Evolutionary conservation across 2,888 invertebrate species (phyloP).

Genomic region (Himalopsyche tibetana): DNA sequence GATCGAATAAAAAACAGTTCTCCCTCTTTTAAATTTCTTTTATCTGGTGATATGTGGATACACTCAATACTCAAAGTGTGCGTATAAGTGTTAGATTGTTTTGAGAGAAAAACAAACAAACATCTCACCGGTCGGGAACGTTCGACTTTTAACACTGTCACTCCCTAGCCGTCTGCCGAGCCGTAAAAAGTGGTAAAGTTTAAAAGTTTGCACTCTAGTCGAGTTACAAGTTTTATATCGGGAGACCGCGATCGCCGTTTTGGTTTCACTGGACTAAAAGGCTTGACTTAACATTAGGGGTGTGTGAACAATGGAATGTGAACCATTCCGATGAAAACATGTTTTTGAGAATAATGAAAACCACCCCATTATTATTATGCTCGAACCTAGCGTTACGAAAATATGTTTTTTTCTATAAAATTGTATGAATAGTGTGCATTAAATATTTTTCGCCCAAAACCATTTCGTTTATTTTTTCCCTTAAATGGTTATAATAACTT

Average conservation of each 20-base stretch:
- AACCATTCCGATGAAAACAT: constrained; percentile 22
- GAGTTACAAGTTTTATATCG: constrained; percentile 38
- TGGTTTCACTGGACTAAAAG: constrained; percentile 38
- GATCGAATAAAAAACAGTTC: constrained; percentile 17
- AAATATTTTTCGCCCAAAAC: too few relatives aligned
- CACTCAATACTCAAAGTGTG: constrained; percentile 42
- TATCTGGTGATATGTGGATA: constrained; percentile 42
- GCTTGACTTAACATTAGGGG: constrained; percentile 7
- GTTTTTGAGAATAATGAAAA: constrained; percentile 24
- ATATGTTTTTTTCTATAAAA: neutral
- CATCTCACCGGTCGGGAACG: constrained; percentile 35
- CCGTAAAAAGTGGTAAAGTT: constrained; percentile 36
- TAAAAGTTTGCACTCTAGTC: constrained; percentile 42
- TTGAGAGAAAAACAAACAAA: constrained; percentile 43
- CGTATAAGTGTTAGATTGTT: constrained; percentile 38
- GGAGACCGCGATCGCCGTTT: constrained; percentile 32
- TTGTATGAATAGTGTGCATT: too few relatives aligned
- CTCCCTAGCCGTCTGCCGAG: constrained; percentile 24
- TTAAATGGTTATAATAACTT: too few relatives aligned
- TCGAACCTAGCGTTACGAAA: neutral
- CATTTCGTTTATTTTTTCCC: too few relatives aligned
- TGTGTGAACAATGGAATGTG: constrained; percentile 22
- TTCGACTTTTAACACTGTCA: constrained; percentile 40
- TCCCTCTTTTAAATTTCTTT: neutral
- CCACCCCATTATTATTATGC: neutral